phyloP scores from a whole-genome alignment of 2,113 vertebrate genomes.

The Puntigrus tetrazona region DNA sequence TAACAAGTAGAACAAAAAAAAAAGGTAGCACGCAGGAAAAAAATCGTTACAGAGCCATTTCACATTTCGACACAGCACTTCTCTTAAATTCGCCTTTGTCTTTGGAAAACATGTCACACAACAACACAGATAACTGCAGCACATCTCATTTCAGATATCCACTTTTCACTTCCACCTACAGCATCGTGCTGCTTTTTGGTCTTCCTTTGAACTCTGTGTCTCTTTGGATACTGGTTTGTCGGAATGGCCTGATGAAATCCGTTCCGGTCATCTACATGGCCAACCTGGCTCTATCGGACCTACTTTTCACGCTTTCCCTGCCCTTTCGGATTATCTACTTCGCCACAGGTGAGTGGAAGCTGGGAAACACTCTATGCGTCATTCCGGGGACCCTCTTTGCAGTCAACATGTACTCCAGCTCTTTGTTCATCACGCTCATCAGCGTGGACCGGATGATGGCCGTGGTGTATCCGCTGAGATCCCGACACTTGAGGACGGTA shows the following conservation, averaged over 20 bases:
- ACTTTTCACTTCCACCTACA: constrained; percentile 54
- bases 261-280: constrained; percentile 55
- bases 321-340: constrained; percentile 57
- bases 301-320: constrained; percentile 54
- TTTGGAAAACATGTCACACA: neutral
- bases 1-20: constrained; percentile 21
- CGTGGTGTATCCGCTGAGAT: constrained; percentile 55
- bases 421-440: constrained; percentile 53
- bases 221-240: constrained; percentile 45
- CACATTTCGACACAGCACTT: constrained; percentile 1
- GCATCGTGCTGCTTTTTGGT: constrained; percentile 46
- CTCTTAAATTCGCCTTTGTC: neutral
- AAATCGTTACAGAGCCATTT: neutral
- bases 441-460: constrained; percentile 58
- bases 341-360: constrained; percentile 38
- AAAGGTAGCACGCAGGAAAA: neutral
- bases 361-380: constrained; percentile 45
- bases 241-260: constrained; percentile 38
- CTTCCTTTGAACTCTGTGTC: constrained; percentile 49
- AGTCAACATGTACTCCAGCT: constrained; percentile 57
- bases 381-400: constrained; percentile 52
- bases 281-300: constrained; percentile 54
- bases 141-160: constrained; percentile 40
- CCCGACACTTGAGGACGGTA: constrained; percentile 15
- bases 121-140: constrained; percentile 15